phyloP scores from a whole-genome alignment of 2,888 invertebrate genomes.

The Drosophila conformis region DNA sequence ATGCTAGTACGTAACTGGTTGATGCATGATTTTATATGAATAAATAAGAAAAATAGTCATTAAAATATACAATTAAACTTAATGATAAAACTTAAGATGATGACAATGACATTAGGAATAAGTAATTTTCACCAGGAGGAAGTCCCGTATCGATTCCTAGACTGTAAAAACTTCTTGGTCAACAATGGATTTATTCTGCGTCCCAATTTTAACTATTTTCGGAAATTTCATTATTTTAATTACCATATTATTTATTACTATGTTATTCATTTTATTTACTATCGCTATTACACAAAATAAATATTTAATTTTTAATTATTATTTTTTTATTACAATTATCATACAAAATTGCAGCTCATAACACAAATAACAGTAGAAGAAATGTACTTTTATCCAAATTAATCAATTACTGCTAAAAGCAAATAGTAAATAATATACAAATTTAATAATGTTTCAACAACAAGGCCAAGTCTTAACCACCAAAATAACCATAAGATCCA shows the following conservation, averaged over 20 bases:
- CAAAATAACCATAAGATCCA: conserved; percentile 11
- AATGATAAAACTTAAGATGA: background rate
- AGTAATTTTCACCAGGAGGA: background rate
- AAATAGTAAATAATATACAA: conserved; percentile 8
- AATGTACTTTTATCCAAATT: background rate
- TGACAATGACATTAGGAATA: background rate
- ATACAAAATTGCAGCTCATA: background rate
- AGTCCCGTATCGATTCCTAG: background rate
- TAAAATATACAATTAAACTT: background rate
- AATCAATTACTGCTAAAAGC: background rate
- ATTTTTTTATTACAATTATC: background rate
- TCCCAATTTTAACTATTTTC: too few relatives aligned
- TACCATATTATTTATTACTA: background rate
- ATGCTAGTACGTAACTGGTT: conserved; percentile 5
- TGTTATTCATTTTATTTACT: background rate
- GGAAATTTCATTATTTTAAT: background rate
- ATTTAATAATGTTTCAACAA: conserved; percentile 28
- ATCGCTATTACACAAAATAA: background rate
- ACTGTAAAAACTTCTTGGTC: background rate
- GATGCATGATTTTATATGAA: background rate
- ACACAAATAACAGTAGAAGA: background rate
- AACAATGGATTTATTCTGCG: background rate
- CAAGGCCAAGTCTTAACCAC: background rate
- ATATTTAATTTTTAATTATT: background rate
- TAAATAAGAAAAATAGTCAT: background rate